Conservation (phyloP, 2,888 invertebrate species). For the Xestia xanthographa region DNA sequence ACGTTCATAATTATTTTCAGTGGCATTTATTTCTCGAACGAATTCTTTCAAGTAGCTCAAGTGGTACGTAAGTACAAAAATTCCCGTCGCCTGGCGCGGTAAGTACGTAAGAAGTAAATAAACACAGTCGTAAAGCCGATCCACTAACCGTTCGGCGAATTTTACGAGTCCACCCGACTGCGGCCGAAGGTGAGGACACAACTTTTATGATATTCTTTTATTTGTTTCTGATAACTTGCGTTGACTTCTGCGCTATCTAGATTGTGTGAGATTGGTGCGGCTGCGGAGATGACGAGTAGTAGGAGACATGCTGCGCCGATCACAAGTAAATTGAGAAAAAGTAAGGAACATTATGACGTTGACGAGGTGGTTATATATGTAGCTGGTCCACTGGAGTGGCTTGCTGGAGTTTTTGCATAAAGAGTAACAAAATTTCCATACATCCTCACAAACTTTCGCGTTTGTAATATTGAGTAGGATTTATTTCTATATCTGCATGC, state of each 20-base stretch:
- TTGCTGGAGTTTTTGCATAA: no score
- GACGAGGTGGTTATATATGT: background rate
- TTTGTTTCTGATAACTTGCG: slow-evolving; percentile 29
- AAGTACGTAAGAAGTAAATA: slow-evolving; percentile 33
- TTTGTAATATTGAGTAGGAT: no score
- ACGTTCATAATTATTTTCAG: background rate
- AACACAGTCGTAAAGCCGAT: slow-evolving; percentile 44
- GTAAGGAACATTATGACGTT: background rate
- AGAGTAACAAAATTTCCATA: no score
- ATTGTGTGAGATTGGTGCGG: background rate
- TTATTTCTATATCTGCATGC: no score
- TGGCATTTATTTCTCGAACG: background rate
- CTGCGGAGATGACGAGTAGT: background rate
- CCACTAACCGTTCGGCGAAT: slow-evolving; percentile 31
- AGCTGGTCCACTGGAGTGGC: no score
- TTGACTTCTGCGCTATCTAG: background rate
- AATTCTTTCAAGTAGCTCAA: slow-evolving; percentile 10
- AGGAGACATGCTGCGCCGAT: background rate
- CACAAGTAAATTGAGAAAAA: background rate
- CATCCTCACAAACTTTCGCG: no score
- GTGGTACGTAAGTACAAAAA: slow-evolving; percentile 12
- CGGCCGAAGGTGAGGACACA: slow-evolving; percentile 6
- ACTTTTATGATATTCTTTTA: slow-evolving; percentile 35
- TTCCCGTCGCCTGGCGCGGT: slow-evolving; percentile 1
- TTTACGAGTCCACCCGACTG: slow-evolving; percentile 37